Percentiles rank a stretch among this genome's conserved stretches.
phyloP scores from a whole-genome alignment of 1,140 invertebrate species.

The Gonioctena quinquepunctata region DNA sequence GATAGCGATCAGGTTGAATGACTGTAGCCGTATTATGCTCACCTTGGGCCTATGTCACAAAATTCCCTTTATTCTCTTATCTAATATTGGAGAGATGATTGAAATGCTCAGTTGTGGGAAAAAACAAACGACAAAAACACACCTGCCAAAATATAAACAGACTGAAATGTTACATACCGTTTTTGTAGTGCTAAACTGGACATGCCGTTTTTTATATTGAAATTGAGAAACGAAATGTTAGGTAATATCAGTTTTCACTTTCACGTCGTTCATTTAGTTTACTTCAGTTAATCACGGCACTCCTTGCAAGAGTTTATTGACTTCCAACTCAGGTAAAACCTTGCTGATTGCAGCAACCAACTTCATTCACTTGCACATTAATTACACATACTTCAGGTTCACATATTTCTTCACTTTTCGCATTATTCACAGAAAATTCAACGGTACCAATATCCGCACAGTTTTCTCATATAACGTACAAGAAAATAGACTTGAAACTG shows the following conservation, averaged over 20 bases:
- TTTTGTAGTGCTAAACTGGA: background rate
- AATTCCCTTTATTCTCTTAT: slow-evolving; percentile 33
- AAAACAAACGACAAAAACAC: too few species aligned
- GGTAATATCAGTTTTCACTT: slow-evolving; percentile 47
- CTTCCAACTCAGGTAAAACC: slow-evolving; percentile 40
- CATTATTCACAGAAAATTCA: too few species aligned
- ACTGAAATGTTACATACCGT: slow-evolving; percentile 14
- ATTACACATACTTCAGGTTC: background rate
- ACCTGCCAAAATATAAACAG: too few species aligned
- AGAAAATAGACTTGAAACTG: too few species aligned
- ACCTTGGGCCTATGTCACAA: slow-evolving; percentile 41
- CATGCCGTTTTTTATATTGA: slow-evolving; percentile 8
- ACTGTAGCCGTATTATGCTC: slow-evolving; percentile 36
- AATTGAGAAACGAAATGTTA: slow-evolving; percentile 28
- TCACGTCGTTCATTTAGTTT: slow-evolving; percentile 32
- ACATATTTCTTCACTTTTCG: background rate
- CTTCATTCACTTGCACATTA: slow-evolving; percentile 23
- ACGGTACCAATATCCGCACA: too few species aligned
- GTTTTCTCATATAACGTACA: too few species aligned
- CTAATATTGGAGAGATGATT: slow-evolving; percentile 22
- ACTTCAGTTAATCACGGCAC: slow-evolving; percentile 40
- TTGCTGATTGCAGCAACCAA: slow-evolving; percentile 25
- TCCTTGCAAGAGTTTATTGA: slow-evolving; percentile 49
- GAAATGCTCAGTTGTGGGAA: background rate
- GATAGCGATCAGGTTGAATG: slow-evolving; percentile 29